phyloP scores from a whole-genome alignment of 2,888 invertebrate genomes.

The Polietes domitor region DNA sequence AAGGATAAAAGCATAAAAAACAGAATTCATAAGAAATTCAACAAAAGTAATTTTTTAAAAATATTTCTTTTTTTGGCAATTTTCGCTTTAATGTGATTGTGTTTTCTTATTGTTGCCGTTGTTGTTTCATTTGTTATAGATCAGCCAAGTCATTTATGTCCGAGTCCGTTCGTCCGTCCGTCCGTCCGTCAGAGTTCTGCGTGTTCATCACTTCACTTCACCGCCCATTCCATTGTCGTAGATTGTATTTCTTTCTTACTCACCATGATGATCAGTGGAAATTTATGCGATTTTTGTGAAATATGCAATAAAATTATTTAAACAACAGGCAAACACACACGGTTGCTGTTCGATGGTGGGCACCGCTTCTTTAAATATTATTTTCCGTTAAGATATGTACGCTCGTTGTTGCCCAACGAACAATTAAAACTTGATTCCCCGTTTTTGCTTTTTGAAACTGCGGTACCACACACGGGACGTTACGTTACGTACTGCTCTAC shows the following conservation, averaged over 20 bases:
- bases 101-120: too few species aligned
- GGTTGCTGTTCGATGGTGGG: slow-evolving; percentile 1
- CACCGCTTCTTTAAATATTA: slow-evolving; percentile 1
- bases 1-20: not conserved
- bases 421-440: not conserved
- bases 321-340: not conserved
- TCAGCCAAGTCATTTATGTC: not conserved
- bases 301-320: slow-evolving; percentile 47
- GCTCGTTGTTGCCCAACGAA: not conserved
- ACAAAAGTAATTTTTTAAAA: not conserved
- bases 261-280: slow-evolving; percentile 69
- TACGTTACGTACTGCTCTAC: not conserved
- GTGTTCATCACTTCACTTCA: not conserved
- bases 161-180: not conserved
- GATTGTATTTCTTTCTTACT: slow-evolving; percentile 47
- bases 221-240: not conserved
- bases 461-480: slow-evolving; percentile 24
- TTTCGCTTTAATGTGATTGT: not conserved
- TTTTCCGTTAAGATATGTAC: not conserved
- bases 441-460: slow-evolving; percentile 13
- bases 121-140: not conserved
- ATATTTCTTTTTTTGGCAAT: not conserved
- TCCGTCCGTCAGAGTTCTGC: not conserved
- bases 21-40: not conserved
- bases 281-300: slow-evolving; percentile 64